A percentile compares a stretch with the other conserved stretches of the same genome.
phyloP scores from a whole-genome alignment of 2,797 vertebrate genomes.

The Fundulus diaphanus region DNA sequence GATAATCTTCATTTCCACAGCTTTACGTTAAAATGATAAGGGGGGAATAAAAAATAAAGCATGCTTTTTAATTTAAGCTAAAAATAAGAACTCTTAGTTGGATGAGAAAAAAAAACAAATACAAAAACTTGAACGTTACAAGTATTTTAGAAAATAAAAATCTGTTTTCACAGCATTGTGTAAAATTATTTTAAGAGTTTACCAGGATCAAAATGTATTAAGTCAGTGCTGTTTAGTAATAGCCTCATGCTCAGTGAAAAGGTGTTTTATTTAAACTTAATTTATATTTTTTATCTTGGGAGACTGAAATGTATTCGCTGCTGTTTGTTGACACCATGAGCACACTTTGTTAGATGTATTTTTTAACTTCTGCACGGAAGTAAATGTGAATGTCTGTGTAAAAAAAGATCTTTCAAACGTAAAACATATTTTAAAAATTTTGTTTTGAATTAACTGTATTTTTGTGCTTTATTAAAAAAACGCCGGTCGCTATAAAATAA shows the following conservation, averaged over 20 bases:
- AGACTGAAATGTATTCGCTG: too few relatives aligned
- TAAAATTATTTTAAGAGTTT: not conserved
- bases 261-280: not conserved
- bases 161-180: not conserved
- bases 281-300: not conserved
- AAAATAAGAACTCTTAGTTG: not conserved
- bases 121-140: too few relatives aligned
- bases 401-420: not conserved
- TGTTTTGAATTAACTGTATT: not conserved
- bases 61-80: not conserved
- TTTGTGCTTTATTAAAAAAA: not conserved
- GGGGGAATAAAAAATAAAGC: not conserved
- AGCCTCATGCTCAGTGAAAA: not conserved
- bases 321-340: not conserved
- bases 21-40: constrained; percentile 23
- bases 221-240: not conserved
- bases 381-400: constrained; percentile 26
- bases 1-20: constrained; percentile 36
- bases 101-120: not conserved
- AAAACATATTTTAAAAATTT: not conserved
- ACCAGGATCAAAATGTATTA: not conserved
- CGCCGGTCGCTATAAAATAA: not conserved
- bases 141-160: not conserved
- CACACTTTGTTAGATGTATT: not conserved
- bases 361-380: not conserved